Conservation (phyloP, 1,140 invertebrate genomes). For the Megalopta genalis region DNA sequence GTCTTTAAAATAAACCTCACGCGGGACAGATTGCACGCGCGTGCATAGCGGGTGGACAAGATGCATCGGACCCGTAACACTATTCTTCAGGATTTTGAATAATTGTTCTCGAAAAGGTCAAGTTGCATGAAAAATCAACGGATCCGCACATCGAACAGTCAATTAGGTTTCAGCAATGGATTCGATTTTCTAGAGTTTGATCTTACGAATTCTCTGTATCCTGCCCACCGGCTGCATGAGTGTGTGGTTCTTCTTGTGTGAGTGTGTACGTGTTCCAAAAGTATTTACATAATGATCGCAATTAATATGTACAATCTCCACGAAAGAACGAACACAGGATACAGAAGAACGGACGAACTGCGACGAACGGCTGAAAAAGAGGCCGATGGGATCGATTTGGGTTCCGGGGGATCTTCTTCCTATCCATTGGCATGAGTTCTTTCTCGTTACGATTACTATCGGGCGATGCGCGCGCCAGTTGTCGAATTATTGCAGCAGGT, state of each 20-base stretch:
- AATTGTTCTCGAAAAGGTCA: too few relatives aligned
- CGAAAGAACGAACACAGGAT: slow-evolving; percentile 48
- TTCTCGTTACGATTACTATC: neutral
- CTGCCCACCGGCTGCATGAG: slow-evolving; percentile 37
- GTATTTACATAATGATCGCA: slow-evolving; percentile 70
- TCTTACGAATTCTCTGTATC: too few relatives aligned
- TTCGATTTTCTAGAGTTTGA: too few relatives aligned
- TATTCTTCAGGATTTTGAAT: too few relatives aligned
- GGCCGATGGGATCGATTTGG: neutral
- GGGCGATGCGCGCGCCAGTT: neutral
- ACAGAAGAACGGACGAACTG: slow-evolving; percentile 59
- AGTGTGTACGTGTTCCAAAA: slow-evolving; percentile 57
- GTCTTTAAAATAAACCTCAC: slow-evolving; percentile 76
- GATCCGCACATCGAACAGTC: too few relatives aligned
- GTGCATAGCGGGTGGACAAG: slow-evolving; percentile 22
- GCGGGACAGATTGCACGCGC: slow-evolving; percentile 51
- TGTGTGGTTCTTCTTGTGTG: slow-evolving; percentile 34
- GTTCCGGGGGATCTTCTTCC: slow-evolving; percentile 8
- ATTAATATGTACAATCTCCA: slow-evolving; percentile 68
- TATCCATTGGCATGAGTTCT: neutral
- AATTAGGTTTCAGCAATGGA: too few relatives aligned
- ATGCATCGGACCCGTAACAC: too few relatives aligned
- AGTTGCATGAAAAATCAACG: too few relatives aligned
- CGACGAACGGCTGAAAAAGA: slow-evolving; percentile 21
- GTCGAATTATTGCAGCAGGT: neutral